A percentile compares a stretch with the other conserved stretches of the same genome.
Conservation (phyloP, 2,888 invertebrate species). For the Salticus scenicus region DNA sequence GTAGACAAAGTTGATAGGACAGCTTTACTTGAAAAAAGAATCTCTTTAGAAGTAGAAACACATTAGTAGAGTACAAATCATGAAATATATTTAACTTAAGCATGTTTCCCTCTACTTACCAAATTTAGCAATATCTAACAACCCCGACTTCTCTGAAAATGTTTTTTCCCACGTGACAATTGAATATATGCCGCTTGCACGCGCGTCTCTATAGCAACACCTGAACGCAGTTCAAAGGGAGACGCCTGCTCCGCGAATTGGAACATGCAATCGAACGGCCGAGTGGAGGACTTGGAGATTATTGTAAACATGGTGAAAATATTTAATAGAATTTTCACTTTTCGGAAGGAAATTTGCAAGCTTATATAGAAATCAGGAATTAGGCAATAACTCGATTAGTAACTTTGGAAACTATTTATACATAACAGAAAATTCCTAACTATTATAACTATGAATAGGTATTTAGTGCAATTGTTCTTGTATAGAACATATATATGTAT, state of each 20-base stretch:
- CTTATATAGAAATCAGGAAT: too few relatives aligned
- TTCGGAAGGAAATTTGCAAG: neutral
- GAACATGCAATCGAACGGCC: neutral
- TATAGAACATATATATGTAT: too few relatives aligned
- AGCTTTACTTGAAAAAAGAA: too few relatives aligned
- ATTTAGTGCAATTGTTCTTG: too few relatives aligned
- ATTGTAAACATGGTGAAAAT: neutral
- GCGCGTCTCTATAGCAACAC: conserved; percentile 4
- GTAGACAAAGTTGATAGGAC: too few relatives aligned
- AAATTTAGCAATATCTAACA: neutral
- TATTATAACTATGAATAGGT: too few relatives aligned
- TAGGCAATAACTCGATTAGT: too few relatives aligned
- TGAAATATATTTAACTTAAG: too few relatives aligned
- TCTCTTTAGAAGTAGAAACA: too few relatives aligned
- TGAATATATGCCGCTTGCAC: neutral
- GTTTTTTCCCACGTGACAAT: conserved; percentile 8
- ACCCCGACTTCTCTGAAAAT: neutral
- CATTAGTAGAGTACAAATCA: too few relatives aligned
- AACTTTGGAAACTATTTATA: too few relatives aligned
- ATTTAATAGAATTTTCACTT: neutral
- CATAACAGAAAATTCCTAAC: too few relatives aligned
- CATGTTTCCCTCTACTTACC: neutral
- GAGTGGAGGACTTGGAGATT: neutral
- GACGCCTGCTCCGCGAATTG: neutral
- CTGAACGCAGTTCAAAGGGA: neutral